Evolutionary conservation across 2,888 invertebrate genomes (phyloP).

Genomic region (Orthonychiurus folsomi): DNA sequence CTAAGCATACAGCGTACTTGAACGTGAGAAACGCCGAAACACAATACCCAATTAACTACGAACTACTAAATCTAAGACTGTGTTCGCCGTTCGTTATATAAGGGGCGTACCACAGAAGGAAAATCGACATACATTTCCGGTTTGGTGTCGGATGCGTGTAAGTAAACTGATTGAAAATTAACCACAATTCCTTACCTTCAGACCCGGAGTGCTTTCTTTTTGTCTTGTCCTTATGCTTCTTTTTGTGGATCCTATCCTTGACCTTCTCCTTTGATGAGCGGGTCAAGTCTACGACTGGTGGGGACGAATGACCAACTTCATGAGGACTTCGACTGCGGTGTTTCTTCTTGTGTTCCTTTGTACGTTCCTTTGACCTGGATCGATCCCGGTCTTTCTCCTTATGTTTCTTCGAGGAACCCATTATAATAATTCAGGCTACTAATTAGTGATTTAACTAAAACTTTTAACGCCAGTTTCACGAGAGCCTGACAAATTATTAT

Average conservation of each 20-base stretch:
- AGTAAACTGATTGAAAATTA: too few relatives aligned
- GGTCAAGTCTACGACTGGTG: neutral
- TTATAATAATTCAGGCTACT: slow-evolving; percentile 35
- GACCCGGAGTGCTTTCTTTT: neutral
- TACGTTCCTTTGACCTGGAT: slow-evolving; percentile 35
- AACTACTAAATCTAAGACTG: too few relatives aligned
- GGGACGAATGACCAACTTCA: neutral
- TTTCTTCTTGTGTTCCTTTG: slow-evolving; percentile 23
- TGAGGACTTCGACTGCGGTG: slow-evolving; percentile 18
- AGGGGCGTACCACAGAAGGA: too few relatives aligned
- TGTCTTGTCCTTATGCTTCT: neutral
- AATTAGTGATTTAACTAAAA: slow-evolving; percentile 1
- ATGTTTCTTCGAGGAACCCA: slow-evolving; percentile 37
- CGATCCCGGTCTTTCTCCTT: slow-evolving; percentile 46
- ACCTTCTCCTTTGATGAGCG: neutral
- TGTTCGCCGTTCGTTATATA: too few relatives aligned
- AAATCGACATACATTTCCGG: too few relatives aligned
- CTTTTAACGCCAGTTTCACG: neutral
- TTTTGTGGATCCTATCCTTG: neutral
- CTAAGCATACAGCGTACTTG: too few relatives aligned
- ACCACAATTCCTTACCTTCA: neutral
- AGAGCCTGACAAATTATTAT: neutral
- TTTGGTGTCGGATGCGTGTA: too few relatives aligned
- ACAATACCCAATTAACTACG: too few relatives aligned
- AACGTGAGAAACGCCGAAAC: too few relatives aligned